A percentile compares a stretch with the other conserved stretches of the same genome.
phyloP scores from a whole-genome alignment of 1,140 invertebrate genomes.

The Ephestia elutella region DNA sequence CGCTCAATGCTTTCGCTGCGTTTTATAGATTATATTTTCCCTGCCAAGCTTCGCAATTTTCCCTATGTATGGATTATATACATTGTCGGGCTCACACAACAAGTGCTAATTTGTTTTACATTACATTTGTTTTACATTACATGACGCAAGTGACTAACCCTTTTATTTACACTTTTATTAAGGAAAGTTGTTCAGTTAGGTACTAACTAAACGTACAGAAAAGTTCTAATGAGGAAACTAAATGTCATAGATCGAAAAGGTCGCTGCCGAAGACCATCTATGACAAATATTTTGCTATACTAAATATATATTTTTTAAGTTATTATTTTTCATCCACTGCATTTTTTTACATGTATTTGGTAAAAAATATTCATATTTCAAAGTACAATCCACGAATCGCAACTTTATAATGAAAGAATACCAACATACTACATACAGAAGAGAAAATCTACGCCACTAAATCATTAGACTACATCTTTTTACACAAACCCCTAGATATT shows the following conservation, averaged over 20 bases:
- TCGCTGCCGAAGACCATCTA: too few species aligned
- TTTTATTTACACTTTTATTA: not conserved
- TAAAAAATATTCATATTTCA: too few species aligned
- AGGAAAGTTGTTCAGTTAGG: not conserved
- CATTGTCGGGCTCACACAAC: slow-evolving; percentile 8
- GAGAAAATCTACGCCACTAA: not conserved
- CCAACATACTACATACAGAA: not conserved
- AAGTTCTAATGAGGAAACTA: too few species aligned
- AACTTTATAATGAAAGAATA: too few species aligned
- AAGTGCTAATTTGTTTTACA: slow-evolving; percentile 21
- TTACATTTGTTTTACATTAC: slow-evolving; percentile 5
- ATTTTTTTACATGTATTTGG: too few species aligned
- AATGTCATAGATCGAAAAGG: too few species aligned
- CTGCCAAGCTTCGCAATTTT: slow-evolving; percentile 42
- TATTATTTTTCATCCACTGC: too few species aligned
- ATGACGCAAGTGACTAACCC: slow-evolving; percentile 14
- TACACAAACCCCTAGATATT: not conserved
- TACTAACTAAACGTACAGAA: not conserved
- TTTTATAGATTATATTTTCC: slow-evolving; percentile 6
- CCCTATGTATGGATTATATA: slow-evolving; percentile 18
- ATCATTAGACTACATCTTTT: not conserved
- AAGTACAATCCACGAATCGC: too few species aligned
- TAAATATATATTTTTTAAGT: too few species aligned
- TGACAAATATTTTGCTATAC: too few species aligned
- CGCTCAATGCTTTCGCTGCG: slow-evolving; percentile 1